Evolutionary conservation across 2,797 vertebrate genomes (phyloP).

Genomic region (Schizopygopsis pylzovi): DNA sequence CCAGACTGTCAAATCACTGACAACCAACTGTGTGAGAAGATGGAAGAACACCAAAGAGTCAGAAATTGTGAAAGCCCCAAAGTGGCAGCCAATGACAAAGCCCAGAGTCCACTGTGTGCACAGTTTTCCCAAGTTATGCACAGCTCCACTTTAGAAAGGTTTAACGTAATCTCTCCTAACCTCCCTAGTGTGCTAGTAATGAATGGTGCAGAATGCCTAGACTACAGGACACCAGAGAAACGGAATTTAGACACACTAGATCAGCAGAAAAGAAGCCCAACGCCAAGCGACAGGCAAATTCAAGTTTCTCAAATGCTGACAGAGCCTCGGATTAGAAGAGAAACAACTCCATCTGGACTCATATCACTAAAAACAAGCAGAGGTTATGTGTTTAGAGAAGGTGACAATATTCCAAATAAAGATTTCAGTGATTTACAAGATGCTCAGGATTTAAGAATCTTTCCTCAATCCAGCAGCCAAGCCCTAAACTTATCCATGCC

Average conservation of each 20-base stretch:
- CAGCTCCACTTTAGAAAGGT: constrained; percentile 66
- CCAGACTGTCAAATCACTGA: constrained; percentile 65
- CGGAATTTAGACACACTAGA: constrained; percentile 70
- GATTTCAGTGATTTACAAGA: constrained; percentile 68
- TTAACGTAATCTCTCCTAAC: constrained; percentile 62
- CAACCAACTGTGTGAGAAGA: constrained; percentile 61
- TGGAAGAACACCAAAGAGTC: constrained; percentile 63
- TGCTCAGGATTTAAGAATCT: constrained; percentile 75
- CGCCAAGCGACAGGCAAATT: constrained; percentile 64
- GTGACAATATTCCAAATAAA: constrained; percentile 61
- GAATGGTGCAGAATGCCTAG: constrained; percentile 78
- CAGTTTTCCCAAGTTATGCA: constrained; percentile 62
- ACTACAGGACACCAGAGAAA: constrained; percentile 78
- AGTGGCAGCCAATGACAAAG: constrained; percentile 57
- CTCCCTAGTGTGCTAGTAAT: constrained; percentile 80
- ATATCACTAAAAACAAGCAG: constrained; percentile 69
- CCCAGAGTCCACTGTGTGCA: constrained; percentile 62
- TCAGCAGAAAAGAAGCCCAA: constrained; percentile 72
- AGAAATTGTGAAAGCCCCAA: constrained; percentile 62
- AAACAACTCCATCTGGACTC: constrained; percentile 72
- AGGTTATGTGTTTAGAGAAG: constrained; percentile 69
- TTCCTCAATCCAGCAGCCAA: constrained; percentile 71
- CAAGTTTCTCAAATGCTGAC: constrained; percentile 70
- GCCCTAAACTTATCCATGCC: constrained; percentile 84
- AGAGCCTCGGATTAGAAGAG: constrained; percentile 75